A percentile compares a stretch with the other conserved stretches of the same genome.
Conservation (phyloP, 2,113 vertebrate genomes). For the Dunckerocampus dactyliophorus region DNA sequence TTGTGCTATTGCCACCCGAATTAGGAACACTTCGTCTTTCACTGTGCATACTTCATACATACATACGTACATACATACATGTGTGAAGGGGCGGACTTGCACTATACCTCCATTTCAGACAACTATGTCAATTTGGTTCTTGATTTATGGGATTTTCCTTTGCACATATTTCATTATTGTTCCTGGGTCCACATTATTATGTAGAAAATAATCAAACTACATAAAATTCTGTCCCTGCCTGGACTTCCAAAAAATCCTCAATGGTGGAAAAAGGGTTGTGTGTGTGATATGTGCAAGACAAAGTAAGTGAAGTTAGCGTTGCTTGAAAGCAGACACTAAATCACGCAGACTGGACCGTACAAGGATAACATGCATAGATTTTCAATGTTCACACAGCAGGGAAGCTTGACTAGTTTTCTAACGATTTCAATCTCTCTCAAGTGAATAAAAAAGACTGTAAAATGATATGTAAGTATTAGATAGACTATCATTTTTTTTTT, state of each 20-base stretch:
- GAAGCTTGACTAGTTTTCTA: constrained; percentile 37
- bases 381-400: constrained; percentile 57
- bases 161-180: constrained; percentile 19
- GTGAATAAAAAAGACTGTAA: constrained; percentile 3
- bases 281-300: constrained; percentile 54
- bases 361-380: constrained; percentile 75
- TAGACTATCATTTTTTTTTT: constrained; percentile 1
- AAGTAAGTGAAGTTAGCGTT: constrained; percentile 47
- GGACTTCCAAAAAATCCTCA: constrained; percentile 10
- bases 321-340: constrained; percentile 40
- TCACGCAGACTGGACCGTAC: constrained; percentile 67
- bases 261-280: constrained; percentile 17
- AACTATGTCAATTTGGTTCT: constrained; percentile 8
- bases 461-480: constrained; percentile 7
- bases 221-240: constrained; percentile 34
- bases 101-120: neutral
- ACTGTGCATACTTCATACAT: constrained; percentile 30
- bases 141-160: constrained; percentile 4
- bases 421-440: constrained; percentile 20
- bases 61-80: neutral
- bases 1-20: constrained; percentile 54
- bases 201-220: constrained; percentile 38
- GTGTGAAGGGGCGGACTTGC: constrained; percentile 11
- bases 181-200: constrained; percentile 13
- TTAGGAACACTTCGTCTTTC: constrained; percentile 33